A percentile compares a stretch with the other conserved stretches of the same genome.
Evolutionary conservation across 2,113 vertebrate species (phyloP).

Genomic region (Rhegmatorhina hoffmannsi): DNA sequence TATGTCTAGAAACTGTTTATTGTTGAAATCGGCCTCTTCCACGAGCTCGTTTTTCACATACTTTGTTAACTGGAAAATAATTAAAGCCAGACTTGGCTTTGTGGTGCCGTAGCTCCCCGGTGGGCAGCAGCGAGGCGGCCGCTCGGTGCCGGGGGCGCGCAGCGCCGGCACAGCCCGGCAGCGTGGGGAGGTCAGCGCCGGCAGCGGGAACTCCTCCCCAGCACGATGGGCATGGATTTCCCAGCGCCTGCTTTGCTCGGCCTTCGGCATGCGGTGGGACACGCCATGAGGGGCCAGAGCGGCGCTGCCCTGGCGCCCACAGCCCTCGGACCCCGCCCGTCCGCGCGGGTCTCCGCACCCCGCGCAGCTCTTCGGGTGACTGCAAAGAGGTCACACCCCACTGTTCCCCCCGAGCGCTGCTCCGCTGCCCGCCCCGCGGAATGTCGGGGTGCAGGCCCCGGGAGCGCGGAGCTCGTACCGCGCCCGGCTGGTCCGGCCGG

Average conservation of each 20-base stretch:
- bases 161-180: neutral
- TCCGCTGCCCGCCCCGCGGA: neutral
- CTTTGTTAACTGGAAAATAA: neutral
- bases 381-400: too few species aligned
- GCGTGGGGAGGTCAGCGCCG: neutral
- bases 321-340: too few species aligned
- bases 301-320: neutral
- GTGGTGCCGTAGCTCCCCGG: neutral
- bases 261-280: too few species aligned
- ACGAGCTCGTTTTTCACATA: neutral
- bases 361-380: too few species aligned
- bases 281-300: rapidly evolving
- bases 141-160: neutral
- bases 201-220: too few species aligned
- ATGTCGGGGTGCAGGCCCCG: neutral
- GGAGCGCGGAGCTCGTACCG: neutral
- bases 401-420: neutral
- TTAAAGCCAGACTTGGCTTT: neutral
- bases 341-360: neutral
- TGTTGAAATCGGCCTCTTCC: neutral
- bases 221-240: too few species aligned
- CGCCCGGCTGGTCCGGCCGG: too few species aligned
- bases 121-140: rapidly evolving
- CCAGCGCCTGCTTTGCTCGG: too few species aligned
- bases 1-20: neutral